These are phyloP conservation scores for Choloepus hoffmanni DNA, from an alignment of 2,113 vertebrate genomes.

Conservation along the genomic window DNA sequence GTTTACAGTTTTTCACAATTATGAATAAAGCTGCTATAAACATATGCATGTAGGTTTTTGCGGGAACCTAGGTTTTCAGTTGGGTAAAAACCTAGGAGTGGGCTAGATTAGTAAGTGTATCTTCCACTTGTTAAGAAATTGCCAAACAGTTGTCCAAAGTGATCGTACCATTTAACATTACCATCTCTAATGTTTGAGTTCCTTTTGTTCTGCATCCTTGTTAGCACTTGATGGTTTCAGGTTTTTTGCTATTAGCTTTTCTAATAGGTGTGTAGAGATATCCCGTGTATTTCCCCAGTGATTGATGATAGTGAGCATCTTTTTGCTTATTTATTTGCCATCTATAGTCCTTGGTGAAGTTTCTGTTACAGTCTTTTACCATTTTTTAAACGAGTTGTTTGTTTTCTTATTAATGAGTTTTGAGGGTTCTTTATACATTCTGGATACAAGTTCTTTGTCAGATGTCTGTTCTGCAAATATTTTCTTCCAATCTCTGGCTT, in stretches of 20 bases:
- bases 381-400: background rate
- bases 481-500: background rate
- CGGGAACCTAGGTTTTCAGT: background rate
- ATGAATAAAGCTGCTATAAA: background rate
- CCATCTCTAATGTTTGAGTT: rapidly evolving
- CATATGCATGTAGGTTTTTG: background rate
- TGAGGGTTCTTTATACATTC: background rate
- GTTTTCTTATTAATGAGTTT: background rate
- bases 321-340: background rate
- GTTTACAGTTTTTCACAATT: background rate
- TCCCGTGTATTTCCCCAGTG: background rate
- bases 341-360: background rate
- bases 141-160: background rate
- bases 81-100: background rate
- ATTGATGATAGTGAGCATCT: background rate
- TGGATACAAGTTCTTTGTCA: background rate
- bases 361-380: background rate
- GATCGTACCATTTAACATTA: background rate
- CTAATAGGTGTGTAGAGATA: background rate
- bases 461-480: background rate
- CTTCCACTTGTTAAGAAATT: background rate
- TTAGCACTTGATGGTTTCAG: background rate
- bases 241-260: background rate
- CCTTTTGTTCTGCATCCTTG: background rate
- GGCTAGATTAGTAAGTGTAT: background rate